Percentiles rank a stretch among this genome's conserved stretches.
Evolutionary conservation across 2,797 vertebrate genomes (phyloP).

Genomic region (Trachurus trachurus): DNA sequence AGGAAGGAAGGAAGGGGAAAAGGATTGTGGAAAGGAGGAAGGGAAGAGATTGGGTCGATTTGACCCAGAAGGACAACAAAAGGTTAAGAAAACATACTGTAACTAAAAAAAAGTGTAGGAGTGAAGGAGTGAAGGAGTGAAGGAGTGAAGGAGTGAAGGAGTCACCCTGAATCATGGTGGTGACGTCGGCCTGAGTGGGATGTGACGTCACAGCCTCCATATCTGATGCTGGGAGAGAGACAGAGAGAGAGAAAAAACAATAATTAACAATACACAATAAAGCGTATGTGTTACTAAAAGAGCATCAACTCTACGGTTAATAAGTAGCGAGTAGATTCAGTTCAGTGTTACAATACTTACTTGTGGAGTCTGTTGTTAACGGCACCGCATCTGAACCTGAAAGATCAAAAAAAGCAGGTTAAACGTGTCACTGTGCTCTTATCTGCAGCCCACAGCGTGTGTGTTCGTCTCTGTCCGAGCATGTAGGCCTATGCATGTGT

Average conservation of each 20-base stretch:
- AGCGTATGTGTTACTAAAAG: constrained; percentile 1
- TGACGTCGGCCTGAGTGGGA: constrained; percentile 41
- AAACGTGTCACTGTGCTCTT: constrained; percentile 39
- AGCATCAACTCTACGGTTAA: constrained; percentile 2
- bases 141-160: not conserved
- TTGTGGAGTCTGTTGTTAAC: constrained; percentile 17
- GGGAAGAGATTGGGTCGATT: too few species aligned
- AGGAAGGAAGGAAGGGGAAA: too few species aligned
- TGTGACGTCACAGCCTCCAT: constrained; percentile 8
- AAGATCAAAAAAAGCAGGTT: constrained; percentile 41
- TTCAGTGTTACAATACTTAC: too few species aligned
- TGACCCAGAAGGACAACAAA: too few species aligned
- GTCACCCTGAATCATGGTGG: constrained; percentile 63
- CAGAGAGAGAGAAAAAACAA: constrained; percentile 1
- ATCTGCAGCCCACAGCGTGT: constrained; percentile 9
- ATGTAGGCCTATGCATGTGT: too few species aligned
- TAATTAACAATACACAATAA: not conserved
- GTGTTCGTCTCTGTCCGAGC: too few species aligned
- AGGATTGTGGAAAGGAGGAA: too few species aligned
- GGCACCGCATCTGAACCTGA: constrained; percentile 56
- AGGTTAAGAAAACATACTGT: constrained; percentile 6
- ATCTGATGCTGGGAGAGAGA: constrained; percentile 14
- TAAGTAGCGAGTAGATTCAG: not conserved
- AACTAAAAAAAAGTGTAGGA: too few species aligned
- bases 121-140: constrained; percentile 11